Conservation (phyloP, 2,888 invertebrate species). For the Nematopogon swammerdamellus region DNA sequence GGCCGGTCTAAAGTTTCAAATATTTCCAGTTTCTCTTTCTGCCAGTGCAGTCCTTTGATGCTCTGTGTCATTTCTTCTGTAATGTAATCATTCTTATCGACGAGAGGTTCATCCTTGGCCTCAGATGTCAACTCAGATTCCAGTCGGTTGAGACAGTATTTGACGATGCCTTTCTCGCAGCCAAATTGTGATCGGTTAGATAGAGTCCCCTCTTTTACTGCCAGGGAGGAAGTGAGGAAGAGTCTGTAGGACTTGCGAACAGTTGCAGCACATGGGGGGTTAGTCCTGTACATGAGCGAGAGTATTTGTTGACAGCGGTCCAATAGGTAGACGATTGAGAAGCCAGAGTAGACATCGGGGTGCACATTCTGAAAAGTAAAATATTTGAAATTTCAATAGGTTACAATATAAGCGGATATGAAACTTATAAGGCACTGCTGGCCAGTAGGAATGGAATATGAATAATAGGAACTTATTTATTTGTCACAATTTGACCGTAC, state of each 20-base stretch:
- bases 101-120: constrained; percentile 29
- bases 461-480: no score
- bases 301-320: constrained; percentile 34
- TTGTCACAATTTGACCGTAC: no score
- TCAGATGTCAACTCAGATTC: constrained; percentile 31
- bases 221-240: constrained; percentile 34
- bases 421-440: no score
- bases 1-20: constrained; percentile 31
- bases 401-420: no score
- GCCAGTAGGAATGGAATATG: no score
- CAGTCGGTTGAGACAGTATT: constrained; percentile 38
- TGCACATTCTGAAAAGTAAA: constrained; percentile 40
- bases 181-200: constrained; percentile 30
- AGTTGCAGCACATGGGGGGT: constrained; percentile 33
- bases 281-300: constrained; percentile 29
- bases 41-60: constrained; percentile 35
- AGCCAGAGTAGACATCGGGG: constrained; percentile 26
- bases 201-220: constrained; percentile 28
- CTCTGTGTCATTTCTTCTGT: constrained; percentile 32
- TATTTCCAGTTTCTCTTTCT: constrained; percentile 39
- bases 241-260: constrained; percentile 28
- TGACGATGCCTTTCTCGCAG: constrained; percentile 30
- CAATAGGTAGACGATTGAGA: constrained; percentile 24
- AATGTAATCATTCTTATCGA: constrained; percentile 28
- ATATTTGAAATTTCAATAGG: not conserved